These are phyloP conservation scores for Caenorhabditis sinica DNA, from an alignment of 2,888 invertebrate genomes.

Conservation along the genomic window DNA sequence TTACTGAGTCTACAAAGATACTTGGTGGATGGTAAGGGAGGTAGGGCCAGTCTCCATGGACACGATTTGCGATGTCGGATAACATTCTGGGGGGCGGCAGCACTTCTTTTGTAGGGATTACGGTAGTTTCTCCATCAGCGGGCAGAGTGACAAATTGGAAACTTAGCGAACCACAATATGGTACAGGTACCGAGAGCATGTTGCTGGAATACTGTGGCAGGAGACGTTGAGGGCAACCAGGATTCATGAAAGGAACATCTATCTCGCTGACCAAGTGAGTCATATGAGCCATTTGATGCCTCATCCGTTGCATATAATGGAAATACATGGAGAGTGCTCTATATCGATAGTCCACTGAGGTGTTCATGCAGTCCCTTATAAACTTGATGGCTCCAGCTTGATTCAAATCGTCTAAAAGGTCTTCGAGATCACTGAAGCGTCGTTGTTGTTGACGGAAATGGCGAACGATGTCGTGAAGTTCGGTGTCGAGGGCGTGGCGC, in stretches of 20 bases:
- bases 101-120: not conserved
- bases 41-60: constrained; percentile 54
- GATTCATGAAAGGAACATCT: constrained; percentile 32
- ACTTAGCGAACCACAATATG: not conserved
- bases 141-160: not conserved
- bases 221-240: constrained; percentile 34
- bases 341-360: constrained; percentile 37
- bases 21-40: constrained; percentile 50
- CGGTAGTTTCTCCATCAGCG: not conserved
- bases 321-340: constrained; percentile 42
- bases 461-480: constrained; percentile 23
- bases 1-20: constrained; percentile 12
- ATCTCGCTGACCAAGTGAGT: constrained; percentile 45
- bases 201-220: constrained; percentile 48
- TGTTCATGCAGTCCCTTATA: not conserved
- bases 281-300: constrained; percentile 52
- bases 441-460: constrained; percentile 27
- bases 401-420: constrained; percentile 41
- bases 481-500: constrained; percentile 56
- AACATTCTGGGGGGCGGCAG: constrained; percentile 18
- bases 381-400: constrained; percentile 30
- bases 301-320: constrained; percentile 38
- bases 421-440: constrained; percentile 36
- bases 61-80: constrained; percentile 20
- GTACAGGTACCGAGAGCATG: constrained; percentile 10